Evolutionary conservation across 2,113 vertebrate genomes (phyloP), one percentile per base, ranked within the genome.

Genomic region (Silurus meridionalis): DNA sequence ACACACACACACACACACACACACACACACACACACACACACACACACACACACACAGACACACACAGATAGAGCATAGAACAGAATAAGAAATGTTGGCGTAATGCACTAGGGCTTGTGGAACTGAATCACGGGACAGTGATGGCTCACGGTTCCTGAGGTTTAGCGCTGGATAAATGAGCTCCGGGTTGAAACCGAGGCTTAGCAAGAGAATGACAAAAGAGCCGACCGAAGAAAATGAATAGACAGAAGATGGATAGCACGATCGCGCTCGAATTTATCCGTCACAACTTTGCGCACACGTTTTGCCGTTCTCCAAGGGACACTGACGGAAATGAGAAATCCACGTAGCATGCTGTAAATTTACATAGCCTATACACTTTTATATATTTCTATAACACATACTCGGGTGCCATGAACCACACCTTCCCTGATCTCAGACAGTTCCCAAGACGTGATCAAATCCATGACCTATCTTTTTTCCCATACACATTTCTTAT

Each of bases 81-180:
- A 66, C 7, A 55, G 80, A 87, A 83, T n/a, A 81, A 60, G 46
- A 74, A 61, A 87, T 75, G 60, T 19, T 58, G 69, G 52, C 55
- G 71, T 78, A 72, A 82, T 55, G 61, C 67, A 66, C 80, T 8
- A 9, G 85, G 80, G 52, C 50, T 67, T 83, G 61, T 58, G 71
- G 71, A 87, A 78, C 58, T 87, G 58, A 83, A 78, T 67, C 80
- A 83, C 46, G 71, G 77, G 80, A 82, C 78, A 72, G 80, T 72
- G 57, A 87, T 78, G 58, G 13, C 60, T 83, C 69, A 52, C 50
- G 13, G 14, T 52, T 86, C 60, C 58, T 86, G 57, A 58, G 48
- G 52, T 87, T 80, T 50, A 87, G 81, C 5, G 15, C 57, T 82
- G 69, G 80, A 82, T 83, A 77, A 82, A 86, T 82, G 85, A 82